Evolutionary conservation across 2,888 invertebrate species (phyloP).

Genomic region (Catocala fraxini): DNA sequence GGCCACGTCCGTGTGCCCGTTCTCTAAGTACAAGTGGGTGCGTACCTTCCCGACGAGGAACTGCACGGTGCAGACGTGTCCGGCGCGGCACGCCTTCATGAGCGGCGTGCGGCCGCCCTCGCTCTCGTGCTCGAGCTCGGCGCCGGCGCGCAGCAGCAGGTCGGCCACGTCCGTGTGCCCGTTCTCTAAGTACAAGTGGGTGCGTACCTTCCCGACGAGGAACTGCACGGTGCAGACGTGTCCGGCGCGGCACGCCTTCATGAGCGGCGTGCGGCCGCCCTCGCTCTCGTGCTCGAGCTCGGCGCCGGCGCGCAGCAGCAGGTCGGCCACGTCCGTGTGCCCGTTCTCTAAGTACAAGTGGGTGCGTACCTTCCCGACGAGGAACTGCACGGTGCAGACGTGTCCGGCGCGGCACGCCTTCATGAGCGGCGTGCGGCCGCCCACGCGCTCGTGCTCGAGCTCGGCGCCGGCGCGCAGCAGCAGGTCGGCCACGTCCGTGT

Average conservation of each 20-base stretch:
- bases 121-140: constrained; percentile 97
- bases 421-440: constrained; percentile 99
- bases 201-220: constrained; percentile 69
- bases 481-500: constrained; percentile 92
- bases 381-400: constrained; percentile 97
- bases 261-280: constrained; percentile 98
- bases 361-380: constrained; percentile 65
- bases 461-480: constrained; percentile 96
- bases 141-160: constrained; percentile 95
- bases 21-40: constrained; percentile 90
- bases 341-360: constrained; percentile 94
- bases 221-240: constrained; percentile 98
- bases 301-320: constrained; percentile 96
- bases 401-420: constrained; percentile 99
- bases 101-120: constrained; percentile 99
- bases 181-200: constrained; percentile 91
- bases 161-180: constrained; percentile 96
- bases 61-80: constrained; percentile 98
- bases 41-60: constrained; percentile 86
- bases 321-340: constrained; percentile 94
- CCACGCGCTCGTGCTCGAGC: constrained; percentile 98
- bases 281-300: constrained; percentile 98
- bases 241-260: constrained; percentile 99
- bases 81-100: constrained; percentile 99
- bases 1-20: constrained; percentile 90